Evolutionary conservation across 1,140 invertebrate genomes (phyloP).

Genomic region (Drosophila oshimai): DNA sequence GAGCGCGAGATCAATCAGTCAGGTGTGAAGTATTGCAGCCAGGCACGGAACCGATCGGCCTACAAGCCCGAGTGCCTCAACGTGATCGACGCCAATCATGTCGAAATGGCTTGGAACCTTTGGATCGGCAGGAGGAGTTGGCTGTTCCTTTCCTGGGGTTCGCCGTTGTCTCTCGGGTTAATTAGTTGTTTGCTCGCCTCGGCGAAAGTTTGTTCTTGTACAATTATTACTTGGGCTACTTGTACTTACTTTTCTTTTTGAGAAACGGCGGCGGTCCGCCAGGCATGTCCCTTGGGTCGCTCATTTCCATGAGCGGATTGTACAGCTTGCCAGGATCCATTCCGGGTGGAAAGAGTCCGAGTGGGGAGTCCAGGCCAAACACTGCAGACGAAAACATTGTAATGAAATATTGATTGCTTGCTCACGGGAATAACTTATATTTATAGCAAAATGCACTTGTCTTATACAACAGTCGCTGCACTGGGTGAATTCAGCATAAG

Average conservation of each 20-base stretch:
- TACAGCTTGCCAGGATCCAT: conserved; percentile 88
- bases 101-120: conserved; percentile 53
- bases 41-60: conserved; percentile 45
- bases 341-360: conserved; percentile 88
- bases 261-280: conserved; percentile 85
- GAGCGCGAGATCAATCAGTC: conserved; percentile 63
- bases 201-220: conserved; percentile 34
- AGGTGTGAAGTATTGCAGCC: conserved; percentile 69
- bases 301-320: conserved; percentile 88
- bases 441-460: conserved; percentile 23
- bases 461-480: conserved; percentile 42
- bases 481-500: conserved; percentile 41
- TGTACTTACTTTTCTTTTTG: conserved; percentile 88
- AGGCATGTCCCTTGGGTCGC: conserved; percentile 84
- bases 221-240: not conserved
- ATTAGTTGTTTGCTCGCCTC: conserved; percentile 69
- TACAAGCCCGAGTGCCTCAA: conserved; percentile 31
- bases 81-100: conserved; percentile 74
- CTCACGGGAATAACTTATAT: conserved; percentile 3
- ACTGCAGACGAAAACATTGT: conserved; percentile 83
- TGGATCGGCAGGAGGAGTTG: conserved; percentile 11
- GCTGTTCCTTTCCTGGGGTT: conserved; percentile 5
- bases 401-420: not conserved
- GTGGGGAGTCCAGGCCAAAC: conserved; percentile 88
- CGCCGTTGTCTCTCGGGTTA: conserved; percentile 50